phyloP scores from a whole-genome alignment of 2,797 vertebrate genomes.

The Agapornis canus region DNA sequence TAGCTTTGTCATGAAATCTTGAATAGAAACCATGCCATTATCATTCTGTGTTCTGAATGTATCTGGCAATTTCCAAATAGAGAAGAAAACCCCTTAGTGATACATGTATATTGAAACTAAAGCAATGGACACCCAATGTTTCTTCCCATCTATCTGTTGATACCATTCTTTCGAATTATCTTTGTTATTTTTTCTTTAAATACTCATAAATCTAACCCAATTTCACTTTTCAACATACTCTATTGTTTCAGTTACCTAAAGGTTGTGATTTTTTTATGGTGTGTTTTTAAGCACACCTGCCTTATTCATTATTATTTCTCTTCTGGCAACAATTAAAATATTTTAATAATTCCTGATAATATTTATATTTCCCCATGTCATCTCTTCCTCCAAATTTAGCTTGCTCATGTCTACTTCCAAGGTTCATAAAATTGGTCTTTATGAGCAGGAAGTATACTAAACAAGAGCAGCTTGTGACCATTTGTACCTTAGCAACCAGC shows the following conservation, averaged over 20 bases:
- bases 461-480: not conserved
- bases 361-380: not conserved
- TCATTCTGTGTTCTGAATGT: not conserved
- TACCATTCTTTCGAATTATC: not conserved
- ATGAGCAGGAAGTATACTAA: not conserved
- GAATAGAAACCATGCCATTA: not conserved
- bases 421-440: not conserved
- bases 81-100: not conserved
- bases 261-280: not conserved
- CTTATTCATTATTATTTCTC: not conserved
- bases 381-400: not conserved
- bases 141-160: not conserved
- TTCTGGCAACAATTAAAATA: not conserved
- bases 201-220: not conserved
- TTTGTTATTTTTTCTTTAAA: not conserved
- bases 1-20: not conserved
- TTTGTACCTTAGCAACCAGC: not conserved
- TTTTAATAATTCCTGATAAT: not conserved
- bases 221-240: not conserved
- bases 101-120: not conserved
- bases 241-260: not conserved
- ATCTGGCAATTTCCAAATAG: not conserved
- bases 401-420: not conserved
- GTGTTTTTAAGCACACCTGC: not conserved
- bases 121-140: rapidly evolving